Evolutionary conservation across 1,140 invertebrate genomes (phyloP), one percentile per base, ranked within the genome.

Genomic region (Homalodisca vitripennis): DNA sequence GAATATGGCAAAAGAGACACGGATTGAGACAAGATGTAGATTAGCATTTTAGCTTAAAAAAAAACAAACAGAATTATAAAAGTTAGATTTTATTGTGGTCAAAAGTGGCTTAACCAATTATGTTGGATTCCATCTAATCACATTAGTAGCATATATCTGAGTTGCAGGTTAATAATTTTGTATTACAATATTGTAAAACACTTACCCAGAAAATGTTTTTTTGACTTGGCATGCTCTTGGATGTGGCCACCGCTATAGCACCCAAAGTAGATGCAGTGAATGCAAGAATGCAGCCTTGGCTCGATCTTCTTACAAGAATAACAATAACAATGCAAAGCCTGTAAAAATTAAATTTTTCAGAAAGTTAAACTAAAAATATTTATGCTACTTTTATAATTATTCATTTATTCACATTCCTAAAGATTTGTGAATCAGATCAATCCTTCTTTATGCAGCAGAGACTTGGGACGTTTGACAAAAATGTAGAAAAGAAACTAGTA

Each of bases 231-330:
- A 84, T 97, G 95, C 64, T 93, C 89, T 75, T 93, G 89, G 73
- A 96, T 93, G 77, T 97, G 94, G 66, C 84, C 84, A 32, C 87
- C 84, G 60, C 81, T 84, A 73, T 92, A 92, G 78, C 95, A 98
- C 24, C 92, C 94, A 80, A 97, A 94, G 80, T 87, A 95, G 72
- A 96, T 92, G 82, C 95, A 98, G 72, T 94, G 89, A 27, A 97
- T 81, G 80, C 95, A 98, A 29, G 92, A 91, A 82, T 95, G 93
- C 68, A 96, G 82, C 55, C 92, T 86, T 46, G 89, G 87, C 48
- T 88, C 88, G 72, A 87, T 83, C 57, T 86, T 85, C 73, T 89
- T 86, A 80, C 93, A 95, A 63, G 86, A 87, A 72, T 90, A 89
- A 80, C 92, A 94, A 55, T 89, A 82, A 75, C 88, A 88, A 79